These are phyloP conservation scores for Illadopsis cleaveri DNA, from an alignment of 2,113 vertebrate species.

Conservation along the genomic window DNA sequence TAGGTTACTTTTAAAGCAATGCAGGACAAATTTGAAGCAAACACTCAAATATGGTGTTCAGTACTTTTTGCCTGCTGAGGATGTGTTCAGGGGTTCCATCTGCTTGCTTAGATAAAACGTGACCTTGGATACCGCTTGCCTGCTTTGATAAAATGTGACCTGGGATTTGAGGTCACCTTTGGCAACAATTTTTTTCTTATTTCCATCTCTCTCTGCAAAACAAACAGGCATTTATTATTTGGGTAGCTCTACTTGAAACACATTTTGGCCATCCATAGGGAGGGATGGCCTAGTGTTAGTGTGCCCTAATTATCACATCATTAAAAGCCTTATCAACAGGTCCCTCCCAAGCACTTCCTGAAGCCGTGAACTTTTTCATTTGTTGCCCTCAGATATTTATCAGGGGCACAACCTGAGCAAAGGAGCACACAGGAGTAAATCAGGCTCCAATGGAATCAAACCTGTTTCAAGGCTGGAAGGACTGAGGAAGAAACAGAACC, in stretches of 20 bases:
- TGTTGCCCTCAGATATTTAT: neutral
- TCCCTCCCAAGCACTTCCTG: neutral
- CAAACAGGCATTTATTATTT: neutral
- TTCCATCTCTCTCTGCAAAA: neutral
- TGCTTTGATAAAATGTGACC: neutral
- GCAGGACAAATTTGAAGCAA: neutral
- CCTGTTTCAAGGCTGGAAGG: neutral
- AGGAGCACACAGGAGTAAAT: neutral
- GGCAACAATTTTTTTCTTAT: neutral
- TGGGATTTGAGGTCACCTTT: neutral
- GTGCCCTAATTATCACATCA: neutral
- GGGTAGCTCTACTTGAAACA: neutral
- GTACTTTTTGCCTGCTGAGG: neutral
- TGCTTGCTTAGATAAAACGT: neutral
- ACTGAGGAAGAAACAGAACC: neutral
- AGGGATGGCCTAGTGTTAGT: neutral
- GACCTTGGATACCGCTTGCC: neutral
- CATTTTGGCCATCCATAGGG: rapidly evolving
- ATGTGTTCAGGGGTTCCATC: neutral
- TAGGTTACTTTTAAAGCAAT: neutral
- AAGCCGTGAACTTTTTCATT: neutral
- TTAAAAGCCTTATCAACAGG: neutral
- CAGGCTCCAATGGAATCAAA: neutral
- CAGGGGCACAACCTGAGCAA: neutral
- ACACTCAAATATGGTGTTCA: neutral